Conservation (phyloP, 2,797 vertebrate species). For the Carcharodon carcharias region DNA sequence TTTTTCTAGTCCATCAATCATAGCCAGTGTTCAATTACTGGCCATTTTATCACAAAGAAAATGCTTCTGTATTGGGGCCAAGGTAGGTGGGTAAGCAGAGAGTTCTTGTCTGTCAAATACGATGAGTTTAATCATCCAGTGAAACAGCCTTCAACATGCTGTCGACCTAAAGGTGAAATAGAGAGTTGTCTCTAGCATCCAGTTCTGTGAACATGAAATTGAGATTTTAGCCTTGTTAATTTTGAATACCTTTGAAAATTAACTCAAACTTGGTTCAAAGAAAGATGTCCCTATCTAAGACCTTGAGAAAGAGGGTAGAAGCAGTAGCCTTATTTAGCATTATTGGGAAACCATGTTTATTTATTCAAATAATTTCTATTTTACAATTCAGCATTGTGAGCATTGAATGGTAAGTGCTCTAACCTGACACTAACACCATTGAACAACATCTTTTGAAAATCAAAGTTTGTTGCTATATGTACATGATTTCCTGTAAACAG, state of each 20-base stretch:
- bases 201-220: neutral
- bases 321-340: neutral
- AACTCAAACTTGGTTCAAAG: neutral
- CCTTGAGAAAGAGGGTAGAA: neutral
- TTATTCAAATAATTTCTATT: neutral
- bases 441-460: neutral
- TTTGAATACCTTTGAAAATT: neutral
- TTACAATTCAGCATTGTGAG: neutral
- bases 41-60: constrained; percentile 20
- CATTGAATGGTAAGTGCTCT: neutral
- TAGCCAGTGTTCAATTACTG: constrained; percentile 24
- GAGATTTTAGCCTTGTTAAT: neutral
- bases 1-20: constrained; percentile 24
- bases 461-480: neutral
- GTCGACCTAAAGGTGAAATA: neutral
- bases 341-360: neutral
- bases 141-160: neutral
- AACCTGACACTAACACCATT: neutral
- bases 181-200: neutral
- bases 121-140: neutral
- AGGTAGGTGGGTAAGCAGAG: neutral
- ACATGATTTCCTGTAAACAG: neutral
- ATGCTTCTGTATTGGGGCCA: neutral
- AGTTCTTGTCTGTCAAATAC: neutral
- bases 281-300: neutral